Evolutionary conservation across 1,140 invertebrate genomes (phyloP).

Genomic region (Drosophila insularis): DNA sequence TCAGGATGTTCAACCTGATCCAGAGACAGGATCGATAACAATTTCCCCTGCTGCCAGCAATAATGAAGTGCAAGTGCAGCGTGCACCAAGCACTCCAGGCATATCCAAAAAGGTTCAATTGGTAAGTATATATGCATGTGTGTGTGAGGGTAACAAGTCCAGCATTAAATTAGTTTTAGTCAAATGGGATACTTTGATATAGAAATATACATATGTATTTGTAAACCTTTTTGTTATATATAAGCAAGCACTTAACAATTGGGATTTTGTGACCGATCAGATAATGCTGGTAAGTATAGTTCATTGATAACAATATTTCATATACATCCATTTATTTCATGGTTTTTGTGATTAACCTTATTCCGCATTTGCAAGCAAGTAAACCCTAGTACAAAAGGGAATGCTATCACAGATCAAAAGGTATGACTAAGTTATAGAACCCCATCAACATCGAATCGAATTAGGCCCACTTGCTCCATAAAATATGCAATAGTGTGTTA

Average conservation of each 20-base stretch:
- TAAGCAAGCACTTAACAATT: conserved; percentile 74
- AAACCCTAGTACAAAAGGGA: conserved; percentile 58
- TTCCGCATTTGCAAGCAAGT: conserved; percentile 76
- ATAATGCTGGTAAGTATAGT: conserved; percentile 69
- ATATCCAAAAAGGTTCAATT: conserved; percentile 94
- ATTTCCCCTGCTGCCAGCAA: conserved; percentile 58
- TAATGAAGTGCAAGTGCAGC: conserved; percentile 74
- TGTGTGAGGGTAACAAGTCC: not conserved
- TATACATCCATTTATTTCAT: conserved; percentile 4
- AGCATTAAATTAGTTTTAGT: not conserved
- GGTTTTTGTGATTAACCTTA: conserved; percentile 37
- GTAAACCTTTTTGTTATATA: conserved; percentile 41
- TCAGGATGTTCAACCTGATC: conserved; percentile 90
- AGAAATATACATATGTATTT: conserved; percentile 13
- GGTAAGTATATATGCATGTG: conserved; percentile 83
- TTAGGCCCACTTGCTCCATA: no score
- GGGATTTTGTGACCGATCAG: conserved; percentile 70
- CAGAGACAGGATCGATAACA: conserved; percentile 83
- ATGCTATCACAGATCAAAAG: conserved; percentile 27
- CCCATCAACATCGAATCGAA: no score
- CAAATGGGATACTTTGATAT: not conserved
- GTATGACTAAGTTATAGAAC: conserved; percentile 4
- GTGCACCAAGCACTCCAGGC: conserved; percentile 87
- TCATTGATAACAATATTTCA: not conserved
- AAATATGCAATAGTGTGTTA: no score